Conservation (phyloP, 2,113 vertebrate genomes). For the Grantiella picta region DNA sequence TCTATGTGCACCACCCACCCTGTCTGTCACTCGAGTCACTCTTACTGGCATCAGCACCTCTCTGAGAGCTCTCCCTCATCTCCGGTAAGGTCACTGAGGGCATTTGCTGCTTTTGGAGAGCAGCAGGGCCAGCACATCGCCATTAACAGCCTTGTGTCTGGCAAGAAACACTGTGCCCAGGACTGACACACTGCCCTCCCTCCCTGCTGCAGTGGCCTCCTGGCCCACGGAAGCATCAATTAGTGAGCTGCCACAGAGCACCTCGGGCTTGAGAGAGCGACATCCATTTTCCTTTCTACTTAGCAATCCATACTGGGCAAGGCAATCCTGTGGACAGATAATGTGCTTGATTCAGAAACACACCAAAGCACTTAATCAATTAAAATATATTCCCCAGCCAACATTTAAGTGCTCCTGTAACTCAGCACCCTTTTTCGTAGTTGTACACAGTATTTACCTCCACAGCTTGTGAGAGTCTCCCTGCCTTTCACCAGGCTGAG, state of each 20-base stretch:
- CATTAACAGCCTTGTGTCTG: not conserved
- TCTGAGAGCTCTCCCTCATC: not conserved
- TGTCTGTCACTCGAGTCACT: not conserved
- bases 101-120: not conserved
- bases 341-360: not conserved
- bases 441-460: not conserved
- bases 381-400: not conserved
- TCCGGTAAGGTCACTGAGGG: not conserved
- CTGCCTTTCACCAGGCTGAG: not conserved
- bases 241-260: not conserved
- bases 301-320: not conserved
- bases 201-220: not conserved
- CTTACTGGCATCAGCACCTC: not conserved
- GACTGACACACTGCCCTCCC: not conserved
- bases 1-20: not conserved
- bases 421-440: not conserved
- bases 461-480: not conserved
- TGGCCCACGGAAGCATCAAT: not conserved
- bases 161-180: not conserved
- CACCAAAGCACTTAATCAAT: not conserved
- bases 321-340: not conserved
- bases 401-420: not conserved
- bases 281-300: not conserved
- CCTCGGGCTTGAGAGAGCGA: not conserved
- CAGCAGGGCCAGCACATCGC: not conserved